Evolutionary conservation across 1,140 invertebrate genomes (phyloP).

Genomic region (Trichonephila clavata): DNA sequence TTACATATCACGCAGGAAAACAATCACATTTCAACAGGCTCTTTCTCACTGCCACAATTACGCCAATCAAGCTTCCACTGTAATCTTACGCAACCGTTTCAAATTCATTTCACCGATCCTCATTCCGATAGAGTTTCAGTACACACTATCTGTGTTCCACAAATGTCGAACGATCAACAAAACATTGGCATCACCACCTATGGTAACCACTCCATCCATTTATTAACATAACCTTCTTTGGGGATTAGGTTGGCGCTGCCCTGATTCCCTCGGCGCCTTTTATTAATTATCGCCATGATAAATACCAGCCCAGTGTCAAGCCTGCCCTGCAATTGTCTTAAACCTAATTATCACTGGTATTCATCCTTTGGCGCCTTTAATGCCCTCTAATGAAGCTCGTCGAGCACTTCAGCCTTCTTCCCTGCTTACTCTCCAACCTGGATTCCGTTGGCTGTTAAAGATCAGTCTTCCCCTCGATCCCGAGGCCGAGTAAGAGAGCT

Average conservation of each 20-base stretch:
- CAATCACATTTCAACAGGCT: background rate
- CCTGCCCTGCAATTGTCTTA: conserved; percentile 74
- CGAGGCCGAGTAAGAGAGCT: conserved; percentile 51
- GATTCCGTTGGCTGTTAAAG: background rate
- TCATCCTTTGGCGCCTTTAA: conserved; percentile 76
- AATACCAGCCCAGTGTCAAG: conserved; percentile 62
- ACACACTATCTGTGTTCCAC: too few species aligned
- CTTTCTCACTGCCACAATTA: background rate
- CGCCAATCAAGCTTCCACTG: background rate
- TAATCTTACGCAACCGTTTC: background rate
- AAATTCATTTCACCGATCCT: background rate
- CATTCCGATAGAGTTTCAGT: background rate
- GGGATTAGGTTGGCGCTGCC: conserved; percentile 72
- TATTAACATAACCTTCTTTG: conserved; percentile 51
- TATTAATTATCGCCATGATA: conserved; percentile 75
- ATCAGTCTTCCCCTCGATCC: background rate
- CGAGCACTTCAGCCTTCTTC: conserved; percentile 37
- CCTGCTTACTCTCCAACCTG: background rate
- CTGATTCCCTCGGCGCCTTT: conserved; percentile 76
- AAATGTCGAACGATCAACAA: background rate
- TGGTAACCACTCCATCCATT: conserved; percentile 43
- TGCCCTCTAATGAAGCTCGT: conserved; percentile 75
- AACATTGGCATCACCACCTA: conserved; percentile 18
- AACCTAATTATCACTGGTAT: conserved; percentile 75
- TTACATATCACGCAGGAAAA: background rate